Evolutionary conservation across 2,888 invertebrate species (phyloP).

Genomic region (Rugalucina vietnamica): DNA sequence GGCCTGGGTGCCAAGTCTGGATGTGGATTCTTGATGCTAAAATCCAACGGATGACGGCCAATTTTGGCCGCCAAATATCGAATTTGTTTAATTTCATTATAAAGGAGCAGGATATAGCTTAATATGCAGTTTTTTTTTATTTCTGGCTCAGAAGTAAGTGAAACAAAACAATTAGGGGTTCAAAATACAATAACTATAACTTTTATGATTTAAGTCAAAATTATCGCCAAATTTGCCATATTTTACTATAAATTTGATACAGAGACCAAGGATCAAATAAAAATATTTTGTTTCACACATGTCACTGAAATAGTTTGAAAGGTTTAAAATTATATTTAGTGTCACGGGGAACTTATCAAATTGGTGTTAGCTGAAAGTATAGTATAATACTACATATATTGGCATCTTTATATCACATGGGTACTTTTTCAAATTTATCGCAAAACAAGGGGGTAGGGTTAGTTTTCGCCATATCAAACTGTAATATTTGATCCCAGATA

Average conservation of each 20-base stretch:
- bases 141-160: too few species aligned
- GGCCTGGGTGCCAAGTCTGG: not conserved
- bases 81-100: not conserved
- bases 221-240: not conserved
- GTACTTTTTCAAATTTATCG: not conserved
- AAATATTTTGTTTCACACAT: not conserved
- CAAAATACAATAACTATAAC: too few species aligned
- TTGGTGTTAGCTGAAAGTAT: not conserved
- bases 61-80: not conserved
- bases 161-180: too few species aligned
- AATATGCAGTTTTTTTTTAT: not conserved
- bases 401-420: not conserved
- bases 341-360: not conserved
- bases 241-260: not conserved
- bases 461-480: not conserved
- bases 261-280: not conserved
- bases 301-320: not conserved
- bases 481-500: not conserved
- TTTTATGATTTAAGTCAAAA: too few species aligned
- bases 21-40: not conserved
- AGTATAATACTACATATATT: not conserved
- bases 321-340: not conserved
- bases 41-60: not conserved
- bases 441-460: not conserved
- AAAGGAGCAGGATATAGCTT: not conserved